These are phyloP conservation scores for Lepidocyrtinus sp. DNA, from an alignment of 2,888 invertebrate species.

Conservation along the genomic window DNA sequence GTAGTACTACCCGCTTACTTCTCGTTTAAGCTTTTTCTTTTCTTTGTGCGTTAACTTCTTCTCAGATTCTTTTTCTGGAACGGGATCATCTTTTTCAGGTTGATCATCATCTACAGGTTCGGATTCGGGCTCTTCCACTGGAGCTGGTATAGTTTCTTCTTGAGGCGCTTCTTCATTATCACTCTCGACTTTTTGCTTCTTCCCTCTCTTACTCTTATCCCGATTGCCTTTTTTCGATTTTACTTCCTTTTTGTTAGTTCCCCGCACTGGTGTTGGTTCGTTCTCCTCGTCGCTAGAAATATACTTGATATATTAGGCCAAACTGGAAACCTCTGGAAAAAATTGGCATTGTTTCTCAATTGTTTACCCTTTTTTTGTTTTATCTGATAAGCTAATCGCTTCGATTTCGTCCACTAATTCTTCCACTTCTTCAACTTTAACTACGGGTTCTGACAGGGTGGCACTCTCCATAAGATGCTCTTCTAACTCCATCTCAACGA, in stretches of 20 bases:
- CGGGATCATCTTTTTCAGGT: constrained; percentile 6
- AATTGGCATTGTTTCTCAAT: too few relatives aligned
- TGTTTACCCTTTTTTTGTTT: constrained; percentile 4
- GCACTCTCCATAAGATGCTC: constrained; percentile 41
- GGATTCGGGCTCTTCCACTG: constrained; percentile 58
- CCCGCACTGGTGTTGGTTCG: neutral
- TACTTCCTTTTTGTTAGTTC: too few relatives aligned
- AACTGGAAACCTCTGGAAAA: too few relatives aligned
- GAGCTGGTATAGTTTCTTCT: constrained; percentile 28
- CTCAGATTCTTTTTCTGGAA: constrained; percentile 64
- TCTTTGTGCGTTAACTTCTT: constrained; percentile 92
- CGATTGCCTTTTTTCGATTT: constrained; percentile 62
- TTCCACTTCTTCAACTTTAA: constrained; percentile 6
- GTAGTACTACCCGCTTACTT: too few relatives aligned
- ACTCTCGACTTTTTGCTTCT: constrained; percentile 32
- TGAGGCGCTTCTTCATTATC: constrained; percentile 60
- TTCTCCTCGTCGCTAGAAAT: neutral
- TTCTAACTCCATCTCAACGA: constrained; percentile 25
- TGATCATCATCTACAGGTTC: constrained; percentile 55
- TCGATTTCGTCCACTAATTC: constrained; percentile 30
- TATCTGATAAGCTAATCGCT: constrained; percentile 13
- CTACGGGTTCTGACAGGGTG: too few relatives aligned
- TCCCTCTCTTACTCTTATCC: constrained; percentile 38
- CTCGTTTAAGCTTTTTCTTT: constrained; percentile 90
- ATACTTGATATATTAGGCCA: neutral